A percentile compares a stretch with the other conserved stretches of the same genome.
phyloP scores from a whole-genome alignment of 1,140 invertebrate species.

The Drosophila biarmipes region DNA sequence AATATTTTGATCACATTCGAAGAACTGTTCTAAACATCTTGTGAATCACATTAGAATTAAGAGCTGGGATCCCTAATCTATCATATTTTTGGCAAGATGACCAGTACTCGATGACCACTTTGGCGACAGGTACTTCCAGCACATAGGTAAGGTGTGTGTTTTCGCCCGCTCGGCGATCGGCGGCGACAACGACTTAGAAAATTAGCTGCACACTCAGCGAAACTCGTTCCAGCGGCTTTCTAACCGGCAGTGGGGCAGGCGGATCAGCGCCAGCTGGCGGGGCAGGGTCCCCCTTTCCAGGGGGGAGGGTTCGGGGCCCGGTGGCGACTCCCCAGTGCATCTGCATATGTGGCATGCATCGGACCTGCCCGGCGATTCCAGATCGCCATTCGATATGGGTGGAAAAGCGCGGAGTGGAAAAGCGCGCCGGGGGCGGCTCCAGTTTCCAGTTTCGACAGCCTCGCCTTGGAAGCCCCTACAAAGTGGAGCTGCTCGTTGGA shows the following conservation, averaged over 20 bases:
- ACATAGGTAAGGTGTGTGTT: constrained; percentile 23
- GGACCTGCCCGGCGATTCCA: constrained; percentile 43
- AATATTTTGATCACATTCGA: not conserved
- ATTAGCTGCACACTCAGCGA: constrained; percentile 75
- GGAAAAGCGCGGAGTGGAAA: constrained; percentile 17
- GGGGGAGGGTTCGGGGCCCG: not conserved
- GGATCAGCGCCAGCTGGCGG: constrained; percentile 31
- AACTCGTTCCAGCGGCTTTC: constrained; percentile 80
- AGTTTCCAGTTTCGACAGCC: not conserved
- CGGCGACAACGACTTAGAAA: constrained; percentile 74
- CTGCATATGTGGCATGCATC: constrained; percentile 51
- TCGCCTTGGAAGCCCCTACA: too few relatives aligned
- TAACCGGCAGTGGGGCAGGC: constrained; percentile 56
- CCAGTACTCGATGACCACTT: constrained; percentile 27
- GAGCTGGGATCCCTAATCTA: too few relatives aligned
- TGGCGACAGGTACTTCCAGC: constrained; percentile 24
- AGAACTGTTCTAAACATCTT: not conserved
- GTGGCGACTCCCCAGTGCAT: constrained; percentile 36
- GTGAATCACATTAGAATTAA: too few relatives aligned
- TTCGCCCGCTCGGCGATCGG: constrained; percentile 66
- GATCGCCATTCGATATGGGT: constrained; percentile 22
- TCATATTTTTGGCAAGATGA: not conserved
- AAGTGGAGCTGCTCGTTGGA: too few relatives aligned
- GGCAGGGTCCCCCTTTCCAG: not conserved
- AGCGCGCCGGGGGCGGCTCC: not conserved